Conservation (phyloP, 2,797 vertebrate genomes). For the Eleutherodactylus coqui region DNA sequence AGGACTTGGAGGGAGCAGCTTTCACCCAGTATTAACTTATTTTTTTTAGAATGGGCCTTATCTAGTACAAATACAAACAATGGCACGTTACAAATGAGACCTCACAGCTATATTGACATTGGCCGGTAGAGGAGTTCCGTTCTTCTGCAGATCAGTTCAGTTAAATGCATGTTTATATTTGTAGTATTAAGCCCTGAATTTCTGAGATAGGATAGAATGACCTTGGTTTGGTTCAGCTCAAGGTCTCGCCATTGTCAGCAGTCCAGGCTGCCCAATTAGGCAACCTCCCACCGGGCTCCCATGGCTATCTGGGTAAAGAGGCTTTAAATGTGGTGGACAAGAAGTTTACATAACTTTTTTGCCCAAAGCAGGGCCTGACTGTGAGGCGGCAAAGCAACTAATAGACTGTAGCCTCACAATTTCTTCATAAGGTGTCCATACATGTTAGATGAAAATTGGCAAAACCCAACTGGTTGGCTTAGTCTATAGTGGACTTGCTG, state of each 20-base stretch:
- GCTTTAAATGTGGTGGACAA: too few relatives aligned
- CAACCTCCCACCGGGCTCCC: too few relatives aligned
- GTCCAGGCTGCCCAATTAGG: background rate
- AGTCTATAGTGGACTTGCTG: too few relatives aligned
- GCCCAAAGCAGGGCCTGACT: too few relatives aligned
- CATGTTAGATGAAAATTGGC: too few relatives aligned
- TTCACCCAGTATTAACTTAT: background rate
- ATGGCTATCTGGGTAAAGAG: too few relatives aligned
- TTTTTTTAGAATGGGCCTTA: background rate
- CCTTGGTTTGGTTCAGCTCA: background rate
- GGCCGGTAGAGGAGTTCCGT: background rate
- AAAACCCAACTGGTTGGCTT: too few relatives aligned
- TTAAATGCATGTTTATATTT: background rate
- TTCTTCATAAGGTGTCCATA: too few relatives aligned
- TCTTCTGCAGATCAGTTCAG: background rate
- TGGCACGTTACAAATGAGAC: background rate
- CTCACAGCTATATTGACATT: slow-evolving; percentile 4
- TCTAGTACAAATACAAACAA: background rate
- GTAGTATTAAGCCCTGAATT: background rate
- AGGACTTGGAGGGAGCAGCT: background rate
- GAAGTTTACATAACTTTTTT: too few relatives aligned
- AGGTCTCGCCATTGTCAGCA: background rate
- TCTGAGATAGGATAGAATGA: background rate
- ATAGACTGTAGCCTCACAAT: too few relatives aligned
- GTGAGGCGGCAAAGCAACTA: too few relatives aligned